Percentiles rank a stretch among this genome's conserved stretches.
These are phyloP conservation scores for Centroberyx gerrardi DNA, from an alignment of 2,797 vertebrate genomes.

Conservation along the genomic window DNA sequence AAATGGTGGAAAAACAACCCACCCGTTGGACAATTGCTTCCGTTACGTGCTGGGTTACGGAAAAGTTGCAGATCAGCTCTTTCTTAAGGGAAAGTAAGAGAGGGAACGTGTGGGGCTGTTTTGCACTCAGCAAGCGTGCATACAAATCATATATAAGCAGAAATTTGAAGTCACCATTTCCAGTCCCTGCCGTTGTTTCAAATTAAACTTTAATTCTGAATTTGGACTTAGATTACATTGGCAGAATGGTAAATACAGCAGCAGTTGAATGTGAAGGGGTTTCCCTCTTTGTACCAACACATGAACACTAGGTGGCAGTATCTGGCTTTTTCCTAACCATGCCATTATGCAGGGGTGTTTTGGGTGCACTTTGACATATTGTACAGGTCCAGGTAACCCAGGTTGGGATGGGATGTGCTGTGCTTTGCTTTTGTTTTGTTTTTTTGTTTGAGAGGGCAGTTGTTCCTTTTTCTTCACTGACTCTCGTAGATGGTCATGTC, in stretches of 20 bases:
- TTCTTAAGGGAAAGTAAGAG: background rate
- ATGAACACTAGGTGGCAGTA: conserved; percentile 79
- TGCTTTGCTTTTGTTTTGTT: background rate
- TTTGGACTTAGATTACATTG: background rate
- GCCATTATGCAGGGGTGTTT: background rate
- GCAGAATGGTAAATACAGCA: background rate
- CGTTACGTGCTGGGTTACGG: conserved; percentile 50
- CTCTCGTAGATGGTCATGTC: background rate
- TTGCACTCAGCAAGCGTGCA: background rate
- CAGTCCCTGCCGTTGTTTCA: background rate
- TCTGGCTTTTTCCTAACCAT: conserved; percentile 58
- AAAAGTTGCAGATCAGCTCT: conserved; percentile 47
- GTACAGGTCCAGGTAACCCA: conserved; percentile 28
- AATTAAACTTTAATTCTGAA: conserved; percentile 13
- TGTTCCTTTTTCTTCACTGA: background rate
- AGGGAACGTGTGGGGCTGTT: background rate
- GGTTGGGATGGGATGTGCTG: conserved; percentile 15
- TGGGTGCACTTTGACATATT: conserved; percentile 10
- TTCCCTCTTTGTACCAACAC: conserved; percentile 36
- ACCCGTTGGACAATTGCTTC: conserved; percentile 61
- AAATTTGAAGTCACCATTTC: too few species aligned
- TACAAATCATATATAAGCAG: background rate
- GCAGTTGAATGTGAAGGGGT: conserved; percentile 15
- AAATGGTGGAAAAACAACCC: conserved; percentile 54
- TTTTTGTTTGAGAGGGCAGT: conserved; percentile 1